A percentile compares a stretch with the other conserved stretches of the same genome.
These are phyloP conservation scores for Mastomys coucha DNA, from an alignment of 2,113 vertebrate genomes.

Conservation along the genomic window DNA sequence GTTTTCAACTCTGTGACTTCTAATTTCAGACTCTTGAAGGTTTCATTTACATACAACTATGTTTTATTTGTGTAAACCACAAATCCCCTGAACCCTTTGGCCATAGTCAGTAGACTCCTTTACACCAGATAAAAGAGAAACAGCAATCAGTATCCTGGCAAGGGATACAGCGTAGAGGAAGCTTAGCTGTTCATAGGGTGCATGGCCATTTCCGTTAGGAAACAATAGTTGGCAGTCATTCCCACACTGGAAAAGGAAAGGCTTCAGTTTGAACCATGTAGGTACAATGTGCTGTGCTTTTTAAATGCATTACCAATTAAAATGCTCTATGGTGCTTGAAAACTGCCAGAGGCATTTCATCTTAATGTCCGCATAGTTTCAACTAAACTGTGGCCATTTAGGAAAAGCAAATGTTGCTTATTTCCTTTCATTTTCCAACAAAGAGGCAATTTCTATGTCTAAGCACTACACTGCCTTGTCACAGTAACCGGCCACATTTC, in stretches of 20 bases:
- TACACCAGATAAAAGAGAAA: neutral
- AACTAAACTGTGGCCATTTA: neutral
- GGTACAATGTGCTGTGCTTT: neutral
- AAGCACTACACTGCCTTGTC: neutral
- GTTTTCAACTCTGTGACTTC: neutral
- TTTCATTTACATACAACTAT: neutral
- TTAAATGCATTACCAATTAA: conserved; percentile 49
- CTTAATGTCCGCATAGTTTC: neutral
- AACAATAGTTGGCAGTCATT: neutral
- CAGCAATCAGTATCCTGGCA: neutral
- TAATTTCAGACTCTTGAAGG: neutral
- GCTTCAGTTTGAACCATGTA: neutral
- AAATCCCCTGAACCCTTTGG: neutral
- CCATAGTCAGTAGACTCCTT: neutral
- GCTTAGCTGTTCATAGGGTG: neutral
- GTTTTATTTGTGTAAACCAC: neutral
- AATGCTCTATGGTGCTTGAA: neutral
- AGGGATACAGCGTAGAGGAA: neutral
- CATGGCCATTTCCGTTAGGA: neutral
- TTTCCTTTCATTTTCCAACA: neutral
- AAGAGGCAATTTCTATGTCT: neutral
- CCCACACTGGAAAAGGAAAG: neutral
- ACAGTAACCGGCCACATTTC: neutral
- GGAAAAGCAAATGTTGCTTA: neutral
- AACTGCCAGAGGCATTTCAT: conserved; percentile 23